Evolutionary conservation across 2,888 invertebrate species (phyloP).

Genomic region (Apotomis capreana): DNA sequence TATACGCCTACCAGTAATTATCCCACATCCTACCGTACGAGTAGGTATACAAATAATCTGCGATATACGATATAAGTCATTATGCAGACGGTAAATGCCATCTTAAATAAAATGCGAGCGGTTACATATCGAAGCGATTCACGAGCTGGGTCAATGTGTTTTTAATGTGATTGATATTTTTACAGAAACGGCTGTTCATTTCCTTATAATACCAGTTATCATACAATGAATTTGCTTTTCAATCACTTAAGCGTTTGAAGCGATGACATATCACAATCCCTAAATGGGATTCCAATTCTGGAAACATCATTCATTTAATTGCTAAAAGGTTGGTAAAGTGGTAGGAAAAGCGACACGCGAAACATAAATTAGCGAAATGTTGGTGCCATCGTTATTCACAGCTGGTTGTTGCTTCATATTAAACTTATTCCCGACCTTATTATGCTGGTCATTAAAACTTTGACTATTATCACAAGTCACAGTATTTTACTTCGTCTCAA

Average conservation of each 20-base stretch:
- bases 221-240: slow-evolving; percentile 14
- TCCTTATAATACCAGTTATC: slow-evolving; percentile 18
- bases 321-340: slow-evolving; percentile 12
- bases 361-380: slow-evolving; percentile 25
- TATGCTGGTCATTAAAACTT: slow-evolving; percentile 30
- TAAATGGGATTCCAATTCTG: slow-evolving; percentile 5
- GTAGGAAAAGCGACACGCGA: slow-evolving; percentile 21
- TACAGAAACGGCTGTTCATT: slow-evolving; percentile 16
- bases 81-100: background rate
- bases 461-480: slow-evolving; percentile 11
- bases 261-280: slow-evolving; percentile 12
- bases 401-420: slow-evolving; percentile 16
- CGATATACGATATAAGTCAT: background rate
- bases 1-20: background rate
- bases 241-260: slow-evolving; percentile 15
- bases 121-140: slow-evolving; percentile 2
- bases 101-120: background rate
- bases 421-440: slow-evolving; percentile 24
- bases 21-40: background rate
- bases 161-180: slow-evolving; percentile 33
- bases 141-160: slow-evolving; percentile 24
- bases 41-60: too few relatives aligned
- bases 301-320: slow-evolving; percentile 13
- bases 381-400: slow-evolving; percentile 28
- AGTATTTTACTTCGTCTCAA: slow-evolving; percentile 14